Conservation (phyloP, 1,140 invertebrate genomes). For the Hermetia illucens region DNA sequence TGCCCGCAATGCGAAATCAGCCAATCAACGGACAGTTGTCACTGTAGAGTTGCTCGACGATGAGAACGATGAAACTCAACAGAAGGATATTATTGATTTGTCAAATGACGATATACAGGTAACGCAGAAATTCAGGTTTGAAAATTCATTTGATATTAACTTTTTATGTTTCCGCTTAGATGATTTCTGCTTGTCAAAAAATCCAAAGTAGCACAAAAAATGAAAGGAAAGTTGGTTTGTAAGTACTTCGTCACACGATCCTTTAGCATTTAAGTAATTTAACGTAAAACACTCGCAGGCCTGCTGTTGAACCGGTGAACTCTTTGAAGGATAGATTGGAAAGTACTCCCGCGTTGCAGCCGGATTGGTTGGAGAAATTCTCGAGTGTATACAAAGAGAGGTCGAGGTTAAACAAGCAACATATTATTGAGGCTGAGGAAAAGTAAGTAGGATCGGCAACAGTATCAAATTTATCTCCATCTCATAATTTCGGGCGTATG, state of each 20-base stretch:
- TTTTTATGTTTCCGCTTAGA: not conserved
- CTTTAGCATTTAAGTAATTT: not conserved
- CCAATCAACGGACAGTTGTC: too few relatives aligned
- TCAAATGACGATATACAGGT: conserved; percentile 4
- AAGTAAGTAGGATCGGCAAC: too few relatives aligned
- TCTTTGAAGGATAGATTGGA: conserved; percentile 9
- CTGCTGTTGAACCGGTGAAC: conserved; percentile 10
- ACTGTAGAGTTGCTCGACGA: conserved; percentile 6
- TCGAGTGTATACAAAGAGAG: not conserved
- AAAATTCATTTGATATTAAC: not conserved
- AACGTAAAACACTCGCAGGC: too few relatives aligned
- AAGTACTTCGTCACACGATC: not conserved
- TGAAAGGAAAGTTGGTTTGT: conserved; percentile 1
- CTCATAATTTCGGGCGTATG: too few relatives aligned
- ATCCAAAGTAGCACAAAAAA: not conserved
- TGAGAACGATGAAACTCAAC: conserved; percentile 7
- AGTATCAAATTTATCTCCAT: too few relatives aligned
- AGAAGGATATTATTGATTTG: conserved; percentile 9
- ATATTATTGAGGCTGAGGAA: not conserved
- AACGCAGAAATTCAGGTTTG: not conserved
- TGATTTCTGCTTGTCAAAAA: not conserved
- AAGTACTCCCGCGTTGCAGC: conserved; percentile 6
- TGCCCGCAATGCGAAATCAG: too few relatives aligned
- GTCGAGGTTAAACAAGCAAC: not conserved
- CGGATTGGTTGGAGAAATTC: conserved; percentile 6